Percentiles rank a stretch among this genome's conserved stretches.
These are phyloP conservation scores for Calcarius ornatus DNA, from an alignment of 2,113 vertebrate species.

Conservation along the genomic window DNA sequence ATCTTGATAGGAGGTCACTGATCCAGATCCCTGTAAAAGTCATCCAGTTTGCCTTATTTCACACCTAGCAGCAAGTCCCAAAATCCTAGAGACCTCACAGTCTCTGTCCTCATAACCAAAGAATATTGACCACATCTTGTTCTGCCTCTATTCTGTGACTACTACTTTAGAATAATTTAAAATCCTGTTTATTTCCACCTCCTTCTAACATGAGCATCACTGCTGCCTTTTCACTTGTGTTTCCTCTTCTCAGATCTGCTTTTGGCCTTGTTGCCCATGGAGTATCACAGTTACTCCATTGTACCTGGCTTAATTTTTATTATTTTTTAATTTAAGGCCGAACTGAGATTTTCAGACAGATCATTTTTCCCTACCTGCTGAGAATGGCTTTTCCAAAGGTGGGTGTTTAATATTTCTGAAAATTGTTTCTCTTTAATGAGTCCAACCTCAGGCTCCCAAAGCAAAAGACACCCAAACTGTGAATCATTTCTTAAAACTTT, in stretches of 20 bases:
- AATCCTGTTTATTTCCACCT: not conserved
- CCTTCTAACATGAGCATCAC: not conserved
- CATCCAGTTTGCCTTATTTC: not conserved
- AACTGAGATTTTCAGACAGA: not conserved
- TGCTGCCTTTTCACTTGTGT: not conserved
- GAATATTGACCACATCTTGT: not conserved
- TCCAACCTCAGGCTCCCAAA: not conserved
- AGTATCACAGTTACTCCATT: not conserved
- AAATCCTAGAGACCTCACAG: not conserved
- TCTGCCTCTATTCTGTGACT: not conserved
- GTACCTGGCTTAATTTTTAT: not conserved
- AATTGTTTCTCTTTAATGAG: not conserved
- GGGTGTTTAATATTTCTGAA: not conserved
- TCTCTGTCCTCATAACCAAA: not conserved
- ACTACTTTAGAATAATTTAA: not conserved
- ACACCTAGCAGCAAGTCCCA: not conserved
- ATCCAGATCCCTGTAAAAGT: not conserved
- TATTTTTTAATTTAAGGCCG: not conserved
- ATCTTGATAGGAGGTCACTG: not conserved
- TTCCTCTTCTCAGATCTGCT: not conserved
- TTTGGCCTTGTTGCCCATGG: not conserved
- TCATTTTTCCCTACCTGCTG: not conserved
- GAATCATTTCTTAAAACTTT: not conserved
- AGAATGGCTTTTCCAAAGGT: not conserved
- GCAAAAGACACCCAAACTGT: not conserved